Evolutionary conservation across 2,797 vertebrate genomes (phyloP), one percentile per base, ranked within the genome.

Genomic region (Enteromius radiatus): DNA sequence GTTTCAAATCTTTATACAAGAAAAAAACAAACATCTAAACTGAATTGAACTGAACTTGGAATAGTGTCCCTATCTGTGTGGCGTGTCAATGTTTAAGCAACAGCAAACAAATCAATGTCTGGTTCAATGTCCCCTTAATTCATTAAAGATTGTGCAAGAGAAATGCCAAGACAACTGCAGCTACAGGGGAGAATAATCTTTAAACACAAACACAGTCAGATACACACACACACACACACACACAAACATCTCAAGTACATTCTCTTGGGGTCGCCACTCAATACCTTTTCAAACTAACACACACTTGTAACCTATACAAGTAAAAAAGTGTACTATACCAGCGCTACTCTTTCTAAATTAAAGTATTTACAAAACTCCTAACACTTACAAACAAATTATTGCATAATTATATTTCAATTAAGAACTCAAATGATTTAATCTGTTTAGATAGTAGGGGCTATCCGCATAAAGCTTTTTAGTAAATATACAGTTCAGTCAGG

Each of bases 41-140:
- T 59, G 4, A 73, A 61, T 17, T 64, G 15, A 64, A 64, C 45
- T 75, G 33, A 81, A 67, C 70, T 26, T 52, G 54, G 41, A 45
- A 23, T 70, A 49, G 56, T 64, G 69, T 49, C 21, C 68, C 70
- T 74, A n/a, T 75, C 59, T 49, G 31, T 64, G 59, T 67, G n/a
- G 59, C 12, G 5, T 45, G 15, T 64, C 26, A 75, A 43, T 43
- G 61, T 67, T 82, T 75, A 75, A 82, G 65, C 71, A 17, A 41
- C 61, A 38, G 71, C n/a, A 65, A 75, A 67, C 80, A 74, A 67
- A 82, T 82, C 80, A 75, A 82, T 81, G 59, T 81, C 7, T 6
- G 45, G 59, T 67, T 81, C 80, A 75, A 52, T 75, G 61, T 75
- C 33, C 61, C 79, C 61, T 75, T 82, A 67, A 82, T 82, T 82